Percentiles rank a stretch among this genome's conserved stretches.
Evolutionary conservation across 2,888 invertebrate genomes (phyloP).

Genomic region (Poecilobothrus nobilitatus): DNA sequence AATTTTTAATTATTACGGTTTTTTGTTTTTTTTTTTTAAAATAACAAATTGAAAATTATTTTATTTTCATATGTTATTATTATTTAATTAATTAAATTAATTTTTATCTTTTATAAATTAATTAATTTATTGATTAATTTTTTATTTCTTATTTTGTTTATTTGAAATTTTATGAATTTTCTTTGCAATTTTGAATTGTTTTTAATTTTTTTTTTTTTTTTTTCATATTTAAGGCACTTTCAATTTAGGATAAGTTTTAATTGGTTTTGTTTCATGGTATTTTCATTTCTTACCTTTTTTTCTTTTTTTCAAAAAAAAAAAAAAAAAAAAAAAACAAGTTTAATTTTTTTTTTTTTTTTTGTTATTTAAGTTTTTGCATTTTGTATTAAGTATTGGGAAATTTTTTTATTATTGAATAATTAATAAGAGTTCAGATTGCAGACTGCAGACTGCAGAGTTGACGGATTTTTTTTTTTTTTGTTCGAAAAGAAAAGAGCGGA

Average conservation of each 20-base stretch:
- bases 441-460: no score
- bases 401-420: no score
- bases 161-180: background rate
- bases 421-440: no score
- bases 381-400: no score
- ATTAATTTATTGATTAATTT: no score
- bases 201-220: background rate
- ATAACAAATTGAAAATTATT: background rate
- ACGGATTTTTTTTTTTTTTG: no score
- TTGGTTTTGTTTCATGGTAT: background rate
- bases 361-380: no score
- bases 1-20: background rate
- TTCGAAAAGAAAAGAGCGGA: no score
- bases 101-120: background rate
- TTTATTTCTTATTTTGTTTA: background rate
- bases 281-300: background rate
- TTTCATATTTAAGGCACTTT: background rate
- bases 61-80: background rate
- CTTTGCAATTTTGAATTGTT: background rate
- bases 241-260: constrained; percentile 3
- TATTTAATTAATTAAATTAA: background rate
- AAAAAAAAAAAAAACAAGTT: no score
- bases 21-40: background rate
- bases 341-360: no score
- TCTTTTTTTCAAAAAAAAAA: no score